Percentiles rank a stretch among this genome's conserved stretches.
Evolutionary conservation across 1,140 invertebrate species (phyloP).

Genomic region (Sipha flava): DNA sequence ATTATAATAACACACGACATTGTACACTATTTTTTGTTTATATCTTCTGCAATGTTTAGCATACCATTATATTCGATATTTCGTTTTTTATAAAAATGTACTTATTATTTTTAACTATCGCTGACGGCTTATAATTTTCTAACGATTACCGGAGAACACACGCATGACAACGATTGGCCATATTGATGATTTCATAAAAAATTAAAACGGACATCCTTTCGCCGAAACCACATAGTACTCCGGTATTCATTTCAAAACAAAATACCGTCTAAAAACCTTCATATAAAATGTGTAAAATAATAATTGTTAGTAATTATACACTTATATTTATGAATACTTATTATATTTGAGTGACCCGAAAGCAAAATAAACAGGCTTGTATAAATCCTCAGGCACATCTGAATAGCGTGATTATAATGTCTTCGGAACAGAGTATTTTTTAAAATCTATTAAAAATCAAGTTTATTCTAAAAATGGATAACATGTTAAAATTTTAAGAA

Average conservation of each 20-base stretch:
- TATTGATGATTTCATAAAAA: conserved; percentile 3
- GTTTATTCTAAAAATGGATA: too few species aligned
- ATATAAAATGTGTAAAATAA: neutral
- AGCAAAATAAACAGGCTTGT: neutral
- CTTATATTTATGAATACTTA: neutral
- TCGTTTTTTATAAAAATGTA: neutral
- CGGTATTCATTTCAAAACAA: neutral
- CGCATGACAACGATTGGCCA: neutral
- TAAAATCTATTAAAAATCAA: neutral
- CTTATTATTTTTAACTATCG: neutral
- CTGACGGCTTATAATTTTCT: neutral
- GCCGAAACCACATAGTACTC: too few species aligned
- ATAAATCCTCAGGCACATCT: neutral
- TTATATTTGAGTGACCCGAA: neutral
- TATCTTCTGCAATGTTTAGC: too few species aligned
- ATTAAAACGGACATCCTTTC: neutral
- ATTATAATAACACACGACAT: neutral
- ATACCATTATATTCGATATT: neutral
- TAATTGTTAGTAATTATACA: neutral
- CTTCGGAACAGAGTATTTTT: neutral
- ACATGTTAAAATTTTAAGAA: too few species aligned
- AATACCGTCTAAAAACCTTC: neutral
- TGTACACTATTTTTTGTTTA: too few species aligned
- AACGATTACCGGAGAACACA: neutral
- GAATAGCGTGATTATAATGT: neutral